Percentiles rank a stretch among this genome's conserved stretches.
Conservation (phyloP, 2,113 vertebrate species). For the Melanotaenia duboulayi region DNA sequence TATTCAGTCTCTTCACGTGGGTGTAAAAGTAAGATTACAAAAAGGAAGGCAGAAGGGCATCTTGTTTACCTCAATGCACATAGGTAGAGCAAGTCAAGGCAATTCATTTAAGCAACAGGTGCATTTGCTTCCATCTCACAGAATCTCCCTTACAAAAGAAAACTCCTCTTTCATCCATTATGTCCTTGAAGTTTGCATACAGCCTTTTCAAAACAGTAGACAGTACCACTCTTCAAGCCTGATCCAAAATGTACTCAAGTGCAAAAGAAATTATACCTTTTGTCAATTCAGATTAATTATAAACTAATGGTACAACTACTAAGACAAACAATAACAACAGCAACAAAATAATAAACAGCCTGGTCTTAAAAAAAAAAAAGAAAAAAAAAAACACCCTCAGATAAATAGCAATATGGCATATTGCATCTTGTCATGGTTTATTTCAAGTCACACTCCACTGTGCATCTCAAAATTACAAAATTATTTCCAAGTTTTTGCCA, state of each 20-base stretch:
- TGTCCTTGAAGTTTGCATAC: constrained; percentile 42
- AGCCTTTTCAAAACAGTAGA: constrained; percentile 35
- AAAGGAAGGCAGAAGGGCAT: constrained; percentile 2
- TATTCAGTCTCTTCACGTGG: constrained; percentile 6
- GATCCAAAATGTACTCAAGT: not conserved
- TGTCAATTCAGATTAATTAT: not conserved
- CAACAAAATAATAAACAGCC: too few relatives aligned
- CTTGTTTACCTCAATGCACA: constrained; percentile 16
- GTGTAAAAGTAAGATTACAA: constrained; percentile 6
- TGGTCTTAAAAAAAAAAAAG: too few relatives aligned
- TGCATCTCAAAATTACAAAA: too few relatives aligned
- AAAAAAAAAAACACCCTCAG: too few relatives aligned
- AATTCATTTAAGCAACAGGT: constrained; percentile 38
- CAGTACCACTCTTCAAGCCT: constrained; percentile 21
- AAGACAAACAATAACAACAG: too few relatives aligned
- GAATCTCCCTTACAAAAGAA: constrained; percentile 38
- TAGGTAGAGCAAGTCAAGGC: constrained; percentile 24
- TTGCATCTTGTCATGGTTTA: too few relatives aligned
- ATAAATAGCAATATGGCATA: too few relatives aligned
- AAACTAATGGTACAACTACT: too few relatives aligned
- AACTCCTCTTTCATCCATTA: constrained; percentile 36
- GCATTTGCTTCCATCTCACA: constrained; percentile 34
- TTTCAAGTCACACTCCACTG: too few relatives aligned
- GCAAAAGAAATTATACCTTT: not conserved
- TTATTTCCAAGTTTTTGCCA: too few relatives aligned